Percentiles rank a stretch among this genome's conserved stretches.
Conservation (phyloP, 64 coral and sea anemone genomes). For the Actinia equina region DNA sequence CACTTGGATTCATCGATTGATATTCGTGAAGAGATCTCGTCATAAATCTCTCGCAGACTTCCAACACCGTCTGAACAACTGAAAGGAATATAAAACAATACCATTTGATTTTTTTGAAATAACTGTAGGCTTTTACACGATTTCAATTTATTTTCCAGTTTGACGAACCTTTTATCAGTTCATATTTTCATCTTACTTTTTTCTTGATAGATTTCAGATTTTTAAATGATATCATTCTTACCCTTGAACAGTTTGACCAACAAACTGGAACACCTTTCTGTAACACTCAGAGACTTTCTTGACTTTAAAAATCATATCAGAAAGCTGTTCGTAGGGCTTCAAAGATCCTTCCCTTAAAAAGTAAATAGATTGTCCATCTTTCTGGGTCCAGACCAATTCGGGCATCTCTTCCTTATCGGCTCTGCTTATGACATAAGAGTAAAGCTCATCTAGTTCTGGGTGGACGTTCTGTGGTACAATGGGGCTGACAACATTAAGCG, state of each 20-base stretch:
- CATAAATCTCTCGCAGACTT: not conserved
- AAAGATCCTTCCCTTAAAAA: not conserved
- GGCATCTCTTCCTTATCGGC: not conserved
- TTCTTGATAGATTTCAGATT: too few species aligned
- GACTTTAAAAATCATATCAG: not conserved
- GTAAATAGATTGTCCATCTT: not conserved
- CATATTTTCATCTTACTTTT: too few species aligned
- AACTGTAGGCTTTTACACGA: too few species aligned
- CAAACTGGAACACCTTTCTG: not conserved
- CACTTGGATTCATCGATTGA: not conserved
- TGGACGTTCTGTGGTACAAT: not conserved
- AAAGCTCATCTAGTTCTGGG: not conserved
- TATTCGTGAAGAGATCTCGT: not conserved
- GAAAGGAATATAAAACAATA: not conserved
- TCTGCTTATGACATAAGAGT: not conserved
- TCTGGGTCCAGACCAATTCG: not conserved
- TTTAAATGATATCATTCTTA: not conserved
- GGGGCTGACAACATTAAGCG: not conserved
- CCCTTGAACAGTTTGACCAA: not conserved
- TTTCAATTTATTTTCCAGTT: too few species aligned
- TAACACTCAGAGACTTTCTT: not conserved
- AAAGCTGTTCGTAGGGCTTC: not conserved
- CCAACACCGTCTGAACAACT: not conserved
- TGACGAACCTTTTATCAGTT: too few species aligned
- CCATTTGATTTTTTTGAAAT: too few species aligned